Conservation (phyloP, 2,113 vertebrate species). For the Toxotes chatareus region DNA sequence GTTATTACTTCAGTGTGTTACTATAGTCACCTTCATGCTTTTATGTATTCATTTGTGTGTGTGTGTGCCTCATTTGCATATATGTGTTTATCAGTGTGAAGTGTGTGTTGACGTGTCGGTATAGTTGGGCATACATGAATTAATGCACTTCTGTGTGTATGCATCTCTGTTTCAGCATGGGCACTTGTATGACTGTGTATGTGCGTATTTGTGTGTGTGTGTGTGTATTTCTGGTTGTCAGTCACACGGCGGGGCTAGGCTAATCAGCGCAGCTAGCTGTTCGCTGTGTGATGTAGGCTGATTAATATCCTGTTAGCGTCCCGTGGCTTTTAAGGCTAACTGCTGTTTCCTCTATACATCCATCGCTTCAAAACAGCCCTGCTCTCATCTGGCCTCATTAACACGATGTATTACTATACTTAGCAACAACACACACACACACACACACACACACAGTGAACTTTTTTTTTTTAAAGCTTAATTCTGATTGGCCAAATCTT, state of each 20-base stretch:
- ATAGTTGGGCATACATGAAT: constrained; percentile 11
- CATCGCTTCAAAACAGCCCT: constrained; percentile 50
- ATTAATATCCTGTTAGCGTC: constrained; percentile 80
- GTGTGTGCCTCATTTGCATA: constrained; percentile 36
- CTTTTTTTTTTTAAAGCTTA: constrained; percentile 2
- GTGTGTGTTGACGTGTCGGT: neutral
- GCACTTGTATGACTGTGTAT: neutral
- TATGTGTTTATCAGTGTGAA: neutral
- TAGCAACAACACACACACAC: constrained; percentile 42
- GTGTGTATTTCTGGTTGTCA: constrained; percentile 59
- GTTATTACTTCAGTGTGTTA: neutral
- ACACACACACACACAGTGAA: constrained; percentile 7
- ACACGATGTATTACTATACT: constrained; percentile 53
- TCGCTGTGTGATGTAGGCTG: constrained; percentile 73
- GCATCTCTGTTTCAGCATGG: neutral
- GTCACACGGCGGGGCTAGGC: constrained; percentile 75
- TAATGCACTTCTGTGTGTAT: constrained; percentile 8
- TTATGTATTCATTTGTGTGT: constrained; percentile 18
- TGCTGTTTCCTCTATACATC: constrained; percentile 74
- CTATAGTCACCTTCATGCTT: neutral
- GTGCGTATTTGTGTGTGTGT: constrained; percentile 16
- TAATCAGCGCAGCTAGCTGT: constrained; percentile 78
- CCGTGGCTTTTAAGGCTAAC: constrained; percentile 74
- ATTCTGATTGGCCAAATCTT: constrained; percentile 48
- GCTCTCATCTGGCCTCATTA: constrained; percentile 70